A percentile compares a stretch with the other conserved stretches of the same genome.
These are phyloP conservation scores for Drosophila sulfurigaster DNA, from an alignment of 1,140 invertebrate genomes.

Conservation along the genomic window DNA sequence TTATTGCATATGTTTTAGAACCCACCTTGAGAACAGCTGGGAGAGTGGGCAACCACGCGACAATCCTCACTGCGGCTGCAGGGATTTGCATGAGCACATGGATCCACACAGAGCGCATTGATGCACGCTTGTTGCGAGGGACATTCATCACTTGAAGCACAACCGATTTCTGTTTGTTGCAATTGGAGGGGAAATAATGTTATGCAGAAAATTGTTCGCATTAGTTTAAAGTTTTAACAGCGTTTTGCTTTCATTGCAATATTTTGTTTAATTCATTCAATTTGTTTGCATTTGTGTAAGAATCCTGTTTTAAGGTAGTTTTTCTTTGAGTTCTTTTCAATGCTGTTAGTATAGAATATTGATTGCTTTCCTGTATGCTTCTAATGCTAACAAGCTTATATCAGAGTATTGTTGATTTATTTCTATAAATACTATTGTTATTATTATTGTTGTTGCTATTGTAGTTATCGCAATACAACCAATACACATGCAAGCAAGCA, in stretches of 20 bases:
- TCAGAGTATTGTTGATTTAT: slow-evolving; percentile 42
- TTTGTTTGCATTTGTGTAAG: slow-evolving; percentile 53
- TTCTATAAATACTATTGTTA: slow-evolving; percentile 24
- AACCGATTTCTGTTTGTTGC: slow-evolving; percentile 88
- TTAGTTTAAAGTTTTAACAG: slow-evolving; percentile 51
- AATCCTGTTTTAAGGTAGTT: slow-evolving; percentile 47
- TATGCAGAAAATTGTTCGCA: slow-evolving; percentile 66
- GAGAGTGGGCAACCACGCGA: slow-evolving; percentile 91
- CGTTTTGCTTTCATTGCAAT: slow-evolving; percentile 45
- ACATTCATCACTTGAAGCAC: slow-evolving; percentile 90
- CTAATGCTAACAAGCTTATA: slow-evolving; percentile 52
- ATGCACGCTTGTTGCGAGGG: slow-evolving; percentile 91
- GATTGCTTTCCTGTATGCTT: slow-evolving; percentile 33
- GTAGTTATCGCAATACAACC: slow-evolving; percentile 62
- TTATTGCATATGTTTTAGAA: neutral
- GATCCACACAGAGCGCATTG: slow-evolving; percentile 91
- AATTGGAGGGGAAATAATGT: slow-evolving; percentile 35
- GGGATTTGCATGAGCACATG: slow-evolving; percentile 89
- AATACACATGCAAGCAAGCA: slow-evolving; percentile 74
- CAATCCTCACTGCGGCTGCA: slow-evolving; percentile 89
- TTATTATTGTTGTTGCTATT: slow-evolving; percentile 27
- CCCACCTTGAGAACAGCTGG: slow-evolving; percentile 91
- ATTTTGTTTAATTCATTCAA: slow-evolving; percentile 52
- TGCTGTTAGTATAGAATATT: slow-evolving; percentile 68
- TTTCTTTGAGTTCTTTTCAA: slow-evolving; percentile 58